phyloP scores from a whole-genome alignment of 2,888 invertebrate genomes.

The Congeria kusceri region DNA sequence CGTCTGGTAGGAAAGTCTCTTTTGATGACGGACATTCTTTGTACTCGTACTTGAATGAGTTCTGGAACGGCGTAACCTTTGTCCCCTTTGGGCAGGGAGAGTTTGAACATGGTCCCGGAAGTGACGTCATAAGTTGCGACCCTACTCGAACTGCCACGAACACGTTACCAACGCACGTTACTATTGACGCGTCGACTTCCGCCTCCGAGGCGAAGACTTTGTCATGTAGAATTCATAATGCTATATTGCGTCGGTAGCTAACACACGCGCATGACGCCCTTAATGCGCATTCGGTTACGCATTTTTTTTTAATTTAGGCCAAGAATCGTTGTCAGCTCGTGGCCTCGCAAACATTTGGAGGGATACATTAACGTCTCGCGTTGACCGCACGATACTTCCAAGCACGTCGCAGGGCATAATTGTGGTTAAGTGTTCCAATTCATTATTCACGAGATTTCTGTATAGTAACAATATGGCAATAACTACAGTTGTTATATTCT shows the following conservation, averaged over 20 bases:
- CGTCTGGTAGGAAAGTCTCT: neutral
- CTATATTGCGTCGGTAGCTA: conserved; percentile 10
- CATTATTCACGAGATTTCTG: no score
- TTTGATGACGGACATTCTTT: conserved; percentile 16
- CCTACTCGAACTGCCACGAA: neutral
- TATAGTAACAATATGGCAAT: no score
- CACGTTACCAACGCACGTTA: neutral
- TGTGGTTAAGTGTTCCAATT: no score
- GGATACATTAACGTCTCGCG: neutral
- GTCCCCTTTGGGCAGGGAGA: neutral
- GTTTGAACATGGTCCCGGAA: neutral
- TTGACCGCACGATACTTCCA: neutral
- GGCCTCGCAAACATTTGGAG: neutral
- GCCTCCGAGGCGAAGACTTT: neutral
- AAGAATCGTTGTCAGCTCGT: neutral
- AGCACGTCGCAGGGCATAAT: no score
- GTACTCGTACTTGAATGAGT: neutral
- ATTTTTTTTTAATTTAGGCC: conserved; percentile 2
- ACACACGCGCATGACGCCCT: conserved; percentile 16
- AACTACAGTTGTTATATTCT: no score
- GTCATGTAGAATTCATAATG: conserved; percentile 1
- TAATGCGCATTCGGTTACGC: conserved; percentile 14
- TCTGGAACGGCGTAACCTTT: neutral
- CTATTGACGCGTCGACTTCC: neutral
- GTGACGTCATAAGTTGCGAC: neutral